Conservation (phyloP, 2,113 vertebrate genomes). For the Baryphthengus martii region DNA sequence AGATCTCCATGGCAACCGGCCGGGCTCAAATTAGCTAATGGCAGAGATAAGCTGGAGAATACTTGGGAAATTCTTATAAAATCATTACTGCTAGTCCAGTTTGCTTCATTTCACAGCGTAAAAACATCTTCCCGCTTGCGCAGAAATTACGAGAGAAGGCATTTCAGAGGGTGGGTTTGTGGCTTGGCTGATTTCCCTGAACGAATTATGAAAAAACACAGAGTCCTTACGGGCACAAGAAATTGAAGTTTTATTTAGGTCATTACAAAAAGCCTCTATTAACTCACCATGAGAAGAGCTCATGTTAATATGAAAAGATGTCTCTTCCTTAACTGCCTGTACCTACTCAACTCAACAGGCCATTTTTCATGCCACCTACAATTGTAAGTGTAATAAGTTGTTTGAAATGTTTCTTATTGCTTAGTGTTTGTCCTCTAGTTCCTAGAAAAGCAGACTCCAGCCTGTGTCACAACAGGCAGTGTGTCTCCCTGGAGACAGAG, state of each 20-base stretch:
- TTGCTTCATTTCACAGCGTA: background rate
- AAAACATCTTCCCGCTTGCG: background rate
- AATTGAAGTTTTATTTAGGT: background rate
- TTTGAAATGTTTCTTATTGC: background rate
- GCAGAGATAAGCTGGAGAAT: background rate
- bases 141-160: background rate
- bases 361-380: background rate
- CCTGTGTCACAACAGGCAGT: accelerated
- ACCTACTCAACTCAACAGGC: background rate
- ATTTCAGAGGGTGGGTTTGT: background rate
- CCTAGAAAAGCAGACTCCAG: background rate
- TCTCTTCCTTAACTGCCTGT: background rate
- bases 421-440: background rate
- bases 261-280: background rate
- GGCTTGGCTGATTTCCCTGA: background rate
- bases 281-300: background rate
- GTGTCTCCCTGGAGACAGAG: accelerated
- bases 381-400: background rate
- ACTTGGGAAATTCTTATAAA: background rate
- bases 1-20: constrained; percentile 26
- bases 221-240: background rate
- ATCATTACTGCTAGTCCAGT: background rate
- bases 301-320: background rate
- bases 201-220: background rate
- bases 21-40: background rate